Conservation (phyloP, 2,113 vertebrate species). For the Pedetes capensis region DNA sequence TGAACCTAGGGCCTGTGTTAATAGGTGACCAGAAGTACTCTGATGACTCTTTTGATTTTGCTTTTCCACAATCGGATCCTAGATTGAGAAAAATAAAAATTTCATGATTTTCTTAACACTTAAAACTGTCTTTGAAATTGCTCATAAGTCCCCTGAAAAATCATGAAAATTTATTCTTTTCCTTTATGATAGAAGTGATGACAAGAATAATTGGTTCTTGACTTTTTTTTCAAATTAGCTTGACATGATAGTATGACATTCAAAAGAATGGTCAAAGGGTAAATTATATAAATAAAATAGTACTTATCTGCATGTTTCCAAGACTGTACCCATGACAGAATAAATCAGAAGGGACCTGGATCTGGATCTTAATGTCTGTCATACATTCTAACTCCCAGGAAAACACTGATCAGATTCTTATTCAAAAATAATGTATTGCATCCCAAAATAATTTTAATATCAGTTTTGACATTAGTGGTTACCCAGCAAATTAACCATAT, state of each 20-base stretch:
- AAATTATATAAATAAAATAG: background rate
- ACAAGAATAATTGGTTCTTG: slow-evolving; percentile 20
- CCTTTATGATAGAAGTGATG: background rate
- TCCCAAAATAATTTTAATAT: background rate
- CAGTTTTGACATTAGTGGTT: background rate
- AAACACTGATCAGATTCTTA: background rate
- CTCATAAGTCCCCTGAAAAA: background rate
- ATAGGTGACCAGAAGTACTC: background rate
- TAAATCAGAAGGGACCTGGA: background rate
- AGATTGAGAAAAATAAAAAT: background rate
- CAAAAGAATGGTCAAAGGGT: background rate
- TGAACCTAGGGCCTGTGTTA: background rate
- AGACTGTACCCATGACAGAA: background rate
- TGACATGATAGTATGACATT: background rate
- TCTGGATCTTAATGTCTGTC: background rate
- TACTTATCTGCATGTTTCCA: background rate
- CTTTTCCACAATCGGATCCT: background rate
- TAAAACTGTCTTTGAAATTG: background rate
- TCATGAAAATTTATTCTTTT: background rate
- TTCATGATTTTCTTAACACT: background rate
- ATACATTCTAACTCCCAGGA: background rate
- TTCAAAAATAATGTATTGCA: background rate
- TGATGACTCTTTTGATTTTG: slow-evolving; percentile 18
- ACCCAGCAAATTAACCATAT: background rate
- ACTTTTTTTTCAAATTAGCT: background rate